Conservation (phyloP, 2,888 invertebrate genomes). For the Calliphora vomitoria region DNA sequence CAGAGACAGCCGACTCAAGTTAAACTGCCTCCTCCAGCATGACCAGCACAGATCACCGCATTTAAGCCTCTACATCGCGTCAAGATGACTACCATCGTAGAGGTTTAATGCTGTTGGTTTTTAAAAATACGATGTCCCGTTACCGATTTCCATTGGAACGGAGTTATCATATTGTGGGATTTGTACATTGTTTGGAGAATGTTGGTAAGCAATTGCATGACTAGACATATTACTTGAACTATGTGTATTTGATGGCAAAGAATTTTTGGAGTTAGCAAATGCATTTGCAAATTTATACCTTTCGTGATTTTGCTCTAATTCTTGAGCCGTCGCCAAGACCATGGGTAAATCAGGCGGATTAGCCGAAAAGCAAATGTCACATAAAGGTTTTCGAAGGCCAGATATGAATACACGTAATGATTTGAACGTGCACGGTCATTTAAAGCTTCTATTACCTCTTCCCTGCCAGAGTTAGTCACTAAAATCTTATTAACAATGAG, state of each 20-base stretch:
- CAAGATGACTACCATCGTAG: no score
- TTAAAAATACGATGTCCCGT: conserved; percentile 36
- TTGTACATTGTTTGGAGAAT: background rate
- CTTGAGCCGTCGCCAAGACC: conserved; percentile 63
- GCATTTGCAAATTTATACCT: conserved; percentile 51
- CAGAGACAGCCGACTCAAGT: no score
- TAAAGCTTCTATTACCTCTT: conserved; percentile 46
- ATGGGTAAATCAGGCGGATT: conserved; percentile 55
- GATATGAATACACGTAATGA: conserved; percentile 52
- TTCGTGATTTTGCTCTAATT: conserved; percentile 63
- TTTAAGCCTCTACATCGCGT: no score
- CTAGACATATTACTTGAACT: background rate
- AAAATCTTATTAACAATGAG: conserved; percentile 69
- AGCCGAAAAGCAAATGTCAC: conserved; percentile 62
- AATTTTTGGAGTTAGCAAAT: conserved; percentile 31
- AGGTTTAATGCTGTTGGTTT: conserved; percentile 21
- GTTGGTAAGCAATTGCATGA: background rate
- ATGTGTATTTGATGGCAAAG: background rate
- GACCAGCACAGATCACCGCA: no score
- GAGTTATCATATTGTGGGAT: background rate
- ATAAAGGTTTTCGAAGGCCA: conserved; percentile 52
- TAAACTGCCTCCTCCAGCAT: no score
- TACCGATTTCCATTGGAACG: conserved; percentile 41
- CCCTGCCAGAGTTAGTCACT: conserved; percentile 62
- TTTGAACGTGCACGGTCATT: conserved; percentile 57